Base-by-base conservation (phyloP, 2,797 vertebrate genomes). In the Spatula versicolor region DNA sequence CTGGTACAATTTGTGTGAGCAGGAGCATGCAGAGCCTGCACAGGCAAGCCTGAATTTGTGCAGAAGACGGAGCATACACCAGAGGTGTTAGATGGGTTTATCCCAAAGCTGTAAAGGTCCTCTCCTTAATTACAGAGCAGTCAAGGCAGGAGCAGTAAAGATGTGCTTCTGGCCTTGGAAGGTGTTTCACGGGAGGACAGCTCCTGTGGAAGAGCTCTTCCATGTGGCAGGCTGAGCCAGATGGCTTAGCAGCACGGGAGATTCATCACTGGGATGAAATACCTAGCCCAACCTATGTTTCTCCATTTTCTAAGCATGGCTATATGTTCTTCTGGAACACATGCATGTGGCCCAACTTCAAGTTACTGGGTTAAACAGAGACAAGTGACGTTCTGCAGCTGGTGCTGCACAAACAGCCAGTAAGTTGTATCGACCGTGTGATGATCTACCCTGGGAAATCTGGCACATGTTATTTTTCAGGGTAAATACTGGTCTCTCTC, bases 141-240 rank as follows among this genome's bases (percentile, higher is more conserved):
- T 6, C 8, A 8, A 30, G 54, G 52, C 35, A 30, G 66, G 67
- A 50, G 31, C 5, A 10, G 26, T 21, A 41, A 41, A 35, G 54
- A 30, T 3, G 0, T 1, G 26, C 59, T 35, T 19, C 45, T 64
- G 33, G 13, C 41, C 33, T 43, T 21, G 31, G 66, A 7, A 21
- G 22, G 22, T 5, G 41, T 73, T 41, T 13, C 30, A 5, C 3
- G 39, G 84, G 39, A 31, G 50, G 39, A 8, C 7, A 6, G 46
- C 3, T 8, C 2, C 28, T 6, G 50, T 0, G 2, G 28, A 9
- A 18, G 55, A 37, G 55, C 28, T 63, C 10, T 31, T 10, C 19
- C 13, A 2, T 4, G 26, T 13, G 21, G 17, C 58, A 7, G 50
- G 9, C 46, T 60, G 64, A 82, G 6, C 43, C 21, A 14, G 46